Evolutionary conservation across 2,888 invertebrate genomes (phyloP), one percentile per base, ranked within the genome.

Genomic region (Pammene fasciana): DNA sequence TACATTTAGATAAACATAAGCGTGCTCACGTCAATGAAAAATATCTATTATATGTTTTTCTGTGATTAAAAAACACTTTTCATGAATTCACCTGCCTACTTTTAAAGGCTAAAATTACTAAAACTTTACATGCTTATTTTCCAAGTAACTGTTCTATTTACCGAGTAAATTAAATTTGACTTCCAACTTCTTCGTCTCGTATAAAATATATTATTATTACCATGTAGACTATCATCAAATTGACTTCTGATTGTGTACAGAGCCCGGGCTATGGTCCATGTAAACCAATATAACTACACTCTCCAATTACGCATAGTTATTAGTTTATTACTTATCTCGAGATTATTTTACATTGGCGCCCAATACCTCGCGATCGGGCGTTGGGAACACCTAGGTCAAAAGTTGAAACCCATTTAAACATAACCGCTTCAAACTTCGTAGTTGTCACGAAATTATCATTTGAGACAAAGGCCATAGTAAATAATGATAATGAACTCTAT

Each of bases 381-480:
- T 11, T 13, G 26, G 26, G 5, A 50, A 50, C 26, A 0, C 4
- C 4, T 18, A 62, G 41, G 45, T 55, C 34, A 43, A 26, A 13
- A 55, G 36, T 36, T 16, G 45, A 54, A 46, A 48, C 55, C 46
- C 16, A 14, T 13, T 55, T 65, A 38, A 11, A 26, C 4, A 4
- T 11, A 46, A 56, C 55, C 55, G 67, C 57, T 46, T 50, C 56
- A 43, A 50, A 34, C 50, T 57, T 14, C 38, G 41, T 18, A 36
- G 9, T 26, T 57, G 10, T 36, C 65, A 6, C 34, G 34, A 46
- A 54, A 48, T 65, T 70, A 70, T 65, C 60, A 34, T 34, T 34
- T 26, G 60, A 48, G 46, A 65, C 60, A 61, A 16, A 65, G 70
- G 65, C 48, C 60, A 70, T 60, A 13, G 54, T 65, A 60, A 46